Evolutionary conservation across 2,888 invertebrate species (phyloP), one percentile per base, ranked within the genome.

Genomic region (Dynastes maya): DNA sequence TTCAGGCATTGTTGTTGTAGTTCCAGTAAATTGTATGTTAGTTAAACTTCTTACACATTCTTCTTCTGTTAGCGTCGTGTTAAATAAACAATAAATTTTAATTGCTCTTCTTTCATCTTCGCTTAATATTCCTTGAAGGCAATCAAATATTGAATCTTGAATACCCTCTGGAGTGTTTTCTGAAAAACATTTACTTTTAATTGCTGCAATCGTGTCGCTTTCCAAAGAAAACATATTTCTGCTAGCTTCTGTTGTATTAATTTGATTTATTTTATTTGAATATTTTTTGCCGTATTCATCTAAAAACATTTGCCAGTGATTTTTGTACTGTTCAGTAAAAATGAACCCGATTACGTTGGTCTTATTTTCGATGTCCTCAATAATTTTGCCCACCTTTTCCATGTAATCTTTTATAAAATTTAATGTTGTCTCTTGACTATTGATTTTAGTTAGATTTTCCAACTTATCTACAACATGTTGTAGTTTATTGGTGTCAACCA

Each of bases 321-420:
- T 58, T 9, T 29, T 40, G 37, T 72, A 72, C 40, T 61, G 9
- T 4, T 72, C 61, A 37, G 55, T 72, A 11, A 72, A 72, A 11
- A 72, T 37, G 40, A 58, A 58, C 9, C 22, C 40, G 11, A 58
- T 72, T 9, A 2, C n/a, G 2, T 32, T 40, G 9, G 58, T 72
- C 8, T 72, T 72, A 16, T 55, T 32, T 40, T 22, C 72, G 29
- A 72, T 72, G 11, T 68, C 58, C 45, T 53, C 58, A 27, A 77
- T 37, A 16, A 40, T 55, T 29, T 68, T 55, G 22, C 64, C 51
- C 22, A 37, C 2, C n/a, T 72, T 72, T 53, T 64, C 37, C 29
- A 64, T 37, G 9, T 51, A 37, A 27, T 45, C 63, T 53, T 55
- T 40, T 9, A 78, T 51, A 11, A 27, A 72, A 71, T 68, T 61